phyloP scores from a whole-genome alignment of 2,888 invertebrate species.

The Cybosia mesomella region DNA sequence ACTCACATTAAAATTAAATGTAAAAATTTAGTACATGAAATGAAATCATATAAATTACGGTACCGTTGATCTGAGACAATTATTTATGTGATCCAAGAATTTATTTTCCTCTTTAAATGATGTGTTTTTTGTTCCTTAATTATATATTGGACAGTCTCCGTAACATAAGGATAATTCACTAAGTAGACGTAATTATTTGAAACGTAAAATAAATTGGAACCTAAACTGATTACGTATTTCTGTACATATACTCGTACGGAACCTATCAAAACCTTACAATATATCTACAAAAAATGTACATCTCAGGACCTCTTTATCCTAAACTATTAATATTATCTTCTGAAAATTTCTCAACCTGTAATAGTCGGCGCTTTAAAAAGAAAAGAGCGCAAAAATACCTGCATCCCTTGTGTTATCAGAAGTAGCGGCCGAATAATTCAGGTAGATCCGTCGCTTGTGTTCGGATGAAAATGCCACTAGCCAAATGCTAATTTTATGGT shows the following conservation, averaged over 20 bases:
- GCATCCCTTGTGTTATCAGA: conserved; percentile 67
- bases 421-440: conserved; percentile 82
- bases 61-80: no score
- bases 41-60: no score
- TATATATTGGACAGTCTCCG: not conserved
- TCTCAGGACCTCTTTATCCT: not conserved
- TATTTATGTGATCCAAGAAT: no score
- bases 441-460: conserved; percentile 75
- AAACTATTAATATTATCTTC: conserved; percentile 15
- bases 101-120: not conserved
- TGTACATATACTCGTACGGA: not conserved
- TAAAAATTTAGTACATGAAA: no score
- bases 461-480: conserved; percentile 82
- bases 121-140: no score
- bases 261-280: not conserved
- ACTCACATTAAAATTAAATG: no score
- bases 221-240: not conserved
- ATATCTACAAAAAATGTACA: not conserved
- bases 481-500: conserved; percentile 87
- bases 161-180: not conserved
- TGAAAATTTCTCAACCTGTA: conserved; percentile 18
- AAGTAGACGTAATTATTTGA: not conserved
- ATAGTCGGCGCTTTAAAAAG: conserved; percentile 16
- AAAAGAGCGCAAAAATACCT: conserved; percentile 46
- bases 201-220: not conserved